phyloP scores from a whole-genome alignment of 2,797 vertebrate species.

The Esox masquinongy region DNA sequence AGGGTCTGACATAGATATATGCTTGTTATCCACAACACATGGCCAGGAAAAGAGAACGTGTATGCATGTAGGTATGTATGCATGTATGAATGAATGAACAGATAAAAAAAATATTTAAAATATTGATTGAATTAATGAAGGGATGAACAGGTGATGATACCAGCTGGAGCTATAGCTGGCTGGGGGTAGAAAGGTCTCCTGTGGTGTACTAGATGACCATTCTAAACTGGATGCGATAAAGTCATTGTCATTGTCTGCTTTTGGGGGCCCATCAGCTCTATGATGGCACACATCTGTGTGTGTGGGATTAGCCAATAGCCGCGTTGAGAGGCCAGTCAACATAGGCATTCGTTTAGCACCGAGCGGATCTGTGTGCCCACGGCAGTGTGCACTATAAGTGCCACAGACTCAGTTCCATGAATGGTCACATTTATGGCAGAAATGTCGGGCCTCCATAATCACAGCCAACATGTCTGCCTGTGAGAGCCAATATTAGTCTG shows the following conservation, averaged over 20 bases:
- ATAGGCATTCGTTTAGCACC: slow-evolving; percentile 32
- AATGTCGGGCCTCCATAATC: slow-evolving; percentile 2
- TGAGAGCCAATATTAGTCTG: neutral
- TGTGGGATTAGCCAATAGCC: slow-evolving; percentile 34
- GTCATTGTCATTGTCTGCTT: slow-evolving; percentile 11
- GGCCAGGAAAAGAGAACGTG: neutral
- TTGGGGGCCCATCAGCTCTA: slow-evolving; percentile 18
- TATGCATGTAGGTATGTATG: neutral
- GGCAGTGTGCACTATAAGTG: slow-evolving; percentile 18
- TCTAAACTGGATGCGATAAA: neutral
- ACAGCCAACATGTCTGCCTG: slow-evolving; percentile 1
- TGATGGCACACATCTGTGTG: slow-evolving; percentile 40
- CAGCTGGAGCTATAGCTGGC: neutral
- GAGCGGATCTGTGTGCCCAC: slow-evolving; percentile 9
- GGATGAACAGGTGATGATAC: neutral
- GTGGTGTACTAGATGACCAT: neutral
- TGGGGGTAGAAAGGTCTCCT: neutral
- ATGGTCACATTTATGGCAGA: slow-evolving; percentile 12
- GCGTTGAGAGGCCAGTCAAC: slow-evolving; percentile 33
- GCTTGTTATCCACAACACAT: neutral
- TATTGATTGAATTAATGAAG: neutral
- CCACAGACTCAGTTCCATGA: slow-evolving; percentile 13
- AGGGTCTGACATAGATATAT: neutral
- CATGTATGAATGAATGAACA: neutral
- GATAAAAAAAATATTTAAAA: neutral